Percentiles rank a stretch among this genome's conserved stretches.
Evolutionary conservation across 1,140 invertebrate genomes (phyloP).

Genomic region (Drosophila yakuba): DNA sequence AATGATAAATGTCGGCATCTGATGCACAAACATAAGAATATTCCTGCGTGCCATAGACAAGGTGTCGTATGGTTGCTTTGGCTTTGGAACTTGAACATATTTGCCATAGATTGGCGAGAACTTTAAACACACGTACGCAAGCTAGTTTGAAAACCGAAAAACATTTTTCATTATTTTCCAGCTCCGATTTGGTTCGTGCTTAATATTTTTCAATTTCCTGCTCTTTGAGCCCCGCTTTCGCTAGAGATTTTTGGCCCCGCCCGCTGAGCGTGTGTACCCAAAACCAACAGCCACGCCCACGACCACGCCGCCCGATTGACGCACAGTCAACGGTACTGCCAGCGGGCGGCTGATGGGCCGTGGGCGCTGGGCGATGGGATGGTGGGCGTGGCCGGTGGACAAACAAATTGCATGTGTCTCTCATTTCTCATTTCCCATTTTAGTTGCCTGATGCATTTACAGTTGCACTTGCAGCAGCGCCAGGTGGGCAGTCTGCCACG

Average conservation of each 20-base stretch:
- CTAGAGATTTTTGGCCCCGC: constrained; percentile 53
- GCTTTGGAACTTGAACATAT: not conserved
- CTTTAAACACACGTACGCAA: not conserved
- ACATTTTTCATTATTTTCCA: constrained; percentile 14
- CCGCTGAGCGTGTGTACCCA: constrained; percentile 27
- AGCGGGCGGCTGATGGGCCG: constrained; percentile 13
- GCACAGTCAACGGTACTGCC: constrained; percentile 39
- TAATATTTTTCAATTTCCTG: constrained; percentile 68
- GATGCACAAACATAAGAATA: too few species aligned
- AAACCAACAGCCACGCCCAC: constrained; percentile 8
- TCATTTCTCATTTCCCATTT: constrained; percentile 45
- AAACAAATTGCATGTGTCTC: constrained; percentile 74
- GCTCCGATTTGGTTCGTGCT: constrained; percentile 3
- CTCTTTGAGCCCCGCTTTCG: constrained; percentile 64
- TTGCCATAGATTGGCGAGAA: not conserved
- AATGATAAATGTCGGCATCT: too few species aligned
- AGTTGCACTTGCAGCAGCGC: constrained; percentile 21
- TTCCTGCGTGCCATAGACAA: too few species aligned
- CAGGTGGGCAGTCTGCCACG: constrained; percentile 29
- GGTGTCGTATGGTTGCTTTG: not conserved
- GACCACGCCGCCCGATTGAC: not conserved
- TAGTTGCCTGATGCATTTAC: constrained; percentile 8
- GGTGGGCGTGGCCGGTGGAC: constrained; percentile 48
- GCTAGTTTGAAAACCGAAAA: not conserved
- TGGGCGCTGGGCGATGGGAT: not conserved